Conservation (phyloP, 2,888 invertebrate genomes). For the Hedya salicella region DNA sequence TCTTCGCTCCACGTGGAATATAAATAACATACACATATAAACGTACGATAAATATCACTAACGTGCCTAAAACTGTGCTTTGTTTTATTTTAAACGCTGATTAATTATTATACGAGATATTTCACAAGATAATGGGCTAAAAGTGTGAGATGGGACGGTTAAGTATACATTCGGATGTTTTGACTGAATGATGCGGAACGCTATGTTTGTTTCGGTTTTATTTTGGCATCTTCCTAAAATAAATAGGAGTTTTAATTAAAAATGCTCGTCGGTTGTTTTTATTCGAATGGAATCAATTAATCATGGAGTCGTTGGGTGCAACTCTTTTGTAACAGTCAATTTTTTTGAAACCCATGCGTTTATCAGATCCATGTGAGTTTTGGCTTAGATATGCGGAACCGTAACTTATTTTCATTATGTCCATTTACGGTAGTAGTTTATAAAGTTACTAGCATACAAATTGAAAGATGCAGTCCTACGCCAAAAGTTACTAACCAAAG, state of each 20-base stretch:
- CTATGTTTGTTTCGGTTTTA: conserved; percentile 12
- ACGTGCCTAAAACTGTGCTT: conserved; percentile 45
- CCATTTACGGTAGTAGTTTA: too few relatives aligned
- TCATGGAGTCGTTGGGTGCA: neutral
- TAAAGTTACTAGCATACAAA: too few relatives aligned
- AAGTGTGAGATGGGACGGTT: conserved; percentile 36
- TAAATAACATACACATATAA: conserved; percentile 46
- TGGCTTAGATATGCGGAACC: neutral
- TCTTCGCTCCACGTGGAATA: conserved; percentile 22
- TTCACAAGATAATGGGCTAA: conserved; percentile 51
- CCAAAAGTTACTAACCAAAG: conserved; percentile 23
- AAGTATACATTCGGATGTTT: conserved; percentile 26
- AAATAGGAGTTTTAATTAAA: conserved; percentile 14
- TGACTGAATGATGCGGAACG: conserved; percentile 24
- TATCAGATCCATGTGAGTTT: too few relatives aligned
- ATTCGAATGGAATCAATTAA: neutral
- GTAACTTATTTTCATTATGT: too few relatives aligned
- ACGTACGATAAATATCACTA: conserved; percentile 49
- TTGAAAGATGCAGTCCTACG: conserved; percentile 10
- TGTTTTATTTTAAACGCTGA: conserved; percentile 53
- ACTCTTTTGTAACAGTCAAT: neutral
- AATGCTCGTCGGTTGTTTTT: neutral
- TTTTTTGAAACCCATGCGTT: too few relatives aligned
- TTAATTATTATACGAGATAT: conserved; percentile 53
- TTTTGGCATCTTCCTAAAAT: conserved; percentile 21